Evolutionary conservation across 2,888 invertebrate species (phyloP).

Genomic region (Mythimna albipuncta): DNA sequence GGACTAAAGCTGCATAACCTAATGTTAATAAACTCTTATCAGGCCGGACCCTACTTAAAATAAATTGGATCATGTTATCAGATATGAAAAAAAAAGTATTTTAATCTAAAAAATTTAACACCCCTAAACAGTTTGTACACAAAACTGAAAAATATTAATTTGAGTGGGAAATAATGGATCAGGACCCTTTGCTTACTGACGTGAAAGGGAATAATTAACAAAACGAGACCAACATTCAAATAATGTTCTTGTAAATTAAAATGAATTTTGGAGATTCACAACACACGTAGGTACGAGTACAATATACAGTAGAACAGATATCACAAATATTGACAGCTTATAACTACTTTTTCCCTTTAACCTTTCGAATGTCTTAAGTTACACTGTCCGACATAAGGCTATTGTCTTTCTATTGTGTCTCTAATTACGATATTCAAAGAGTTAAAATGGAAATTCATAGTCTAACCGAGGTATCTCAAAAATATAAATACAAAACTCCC

Average conservation of each 20-base stretch:
- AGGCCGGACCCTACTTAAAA: slow-evolving; percentile 49
- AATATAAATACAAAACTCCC: not conserved
- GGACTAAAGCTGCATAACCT: slow-evolving; percentile 23
- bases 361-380: no score
- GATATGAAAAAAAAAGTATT: slow-evolving; percentile 41
- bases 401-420: no score
- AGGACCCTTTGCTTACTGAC: slow-evolving; percentile 1
- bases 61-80: slow-evolving; percentile 59
- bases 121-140: not conserved
- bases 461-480: not conserved
- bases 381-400: no score
- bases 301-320: not conserved
- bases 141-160: slow-evolving; percentile 28
- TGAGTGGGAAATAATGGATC: slow-evolving; percentile 19
- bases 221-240: not conserved
- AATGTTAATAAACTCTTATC: slow-evolving; percentile 50
- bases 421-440: no score
- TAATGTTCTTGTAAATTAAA: slow-evolving; percentile 5
- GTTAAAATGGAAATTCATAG: not conserved
- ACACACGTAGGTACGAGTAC: not conserved
- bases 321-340: not conserved
- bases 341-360: not conserved
- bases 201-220: slow-evolving; percentile 36
- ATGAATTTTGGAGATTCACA: not conserved
- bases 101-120: slow-evolving; percentile 29